Base-by-base conservation (phyloP, 1,140 invertebrate genomes). In the Semibalanus balanoides region DNA sequence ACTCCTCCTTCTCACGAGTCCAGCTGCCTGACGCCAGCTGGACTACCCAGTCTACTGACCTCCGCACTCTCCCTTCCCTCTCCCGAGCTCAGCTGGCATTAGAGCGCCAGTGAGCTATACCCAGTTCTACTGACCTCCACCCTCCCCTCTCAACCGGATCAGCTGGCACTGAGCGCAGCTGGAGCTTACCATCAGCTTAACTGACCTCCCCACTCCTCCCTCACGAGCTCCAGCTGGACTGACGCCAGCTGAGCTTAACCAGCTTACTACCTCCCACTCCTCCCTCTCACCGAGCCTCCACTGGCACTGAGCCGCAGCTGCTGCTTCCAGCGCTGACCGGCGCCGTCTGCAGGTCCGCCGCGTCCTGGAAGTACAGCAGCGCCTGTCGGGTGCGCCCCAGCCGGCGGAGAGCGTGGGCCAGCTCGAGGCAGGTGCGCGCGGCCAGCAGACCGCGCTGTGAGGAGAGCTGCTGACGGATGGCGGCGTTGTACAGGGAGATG, bases 301-400 rank as follows among this genome's bases (percentile, higher is more conserved):
- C 51, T 64, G 51, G 22, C 51, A 64, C 51, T 64, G 51, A 64
- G 11, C 9, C 7, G 7, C 51, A 64, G 51, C 22, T 25, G 51
- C 51, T 7, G 51, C 51, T 64, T 64, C 51, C 51, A 64, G 51
- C 51, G 51, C 11, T 1, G 14, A n/a, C 51, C 51, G 51, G 51
- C 9, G 51, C 7, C 22, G 51, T 25, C 51, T 64, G 51, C 51
- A 64, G 51, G 22, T 64, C 51, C 11, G 51, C 51, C 51, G 51
- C 51, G 51, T 64, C 51, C 51, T 64, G 51, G 51, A 64, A 64
- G 51, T 64, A 64, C 51, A 64, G 51, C 51, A 64, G 51, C 51
- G 51, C 51, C 51, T 64, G 51, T 1, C 51, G 51, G 51, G 14
- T 25, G 11, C 51, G 9, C 7, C 51, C 51, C 51, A 19, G 51